Base-by-base conservation (phyloP, 2,888 invertebrate species). In the Thymelicus acteon region DNA sequence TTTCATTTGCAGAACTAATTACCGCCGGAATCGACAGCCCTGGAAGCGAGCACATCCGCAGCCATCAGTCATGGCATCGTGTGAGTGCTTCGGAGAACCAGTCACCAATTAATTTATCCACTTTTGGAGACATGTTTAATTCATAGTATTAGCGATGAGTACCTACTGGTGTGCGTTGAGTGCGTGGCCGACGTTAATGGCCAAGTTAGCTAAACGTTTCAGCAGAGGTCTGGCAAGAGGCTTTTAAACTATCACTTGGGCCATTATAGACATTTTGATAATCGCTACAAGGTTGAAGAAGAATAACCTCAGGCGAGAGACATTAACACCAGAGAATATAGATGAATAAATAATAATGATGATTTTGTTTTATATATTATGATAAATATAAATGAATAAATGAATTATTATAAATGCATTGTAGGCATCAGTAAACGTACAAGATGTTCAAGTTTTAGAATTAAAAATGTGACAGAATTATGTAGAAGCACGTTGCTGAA, bases 71-170 rank as follows among this genome's bases (percentile, higher is more conserved):
- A 75, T 75, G 74, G 77, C 75, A 73, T 70, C 75, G 75, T 73
- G 72, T 71, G 72, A 73, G 67, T 75, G 78, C 79, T 87, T 82
- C 86, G 76, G 78, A 82, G 87, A 87, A 87, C 81, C 81, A 78
- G 76, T 72, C 80, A 79, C 79, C 87, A 88, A 89, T 88, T 87
- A 89, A 86, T 86, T 81, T 82, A 80, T 83, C 88, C 87, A 82
- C 80, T 84, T 88, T 88, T 82, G 85, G 87, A 78, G 77, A 75
- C 77, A 85, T 86, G 84, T 78, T 82, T 88, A 84, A 88, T 88
- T 85, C 85, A 81, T 80, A 68, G 63, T 57, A 72, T 67, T 37
- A 64, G 68, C 60, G 71, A n/a, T n/a, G n/a, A 71, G 40, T 48
- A 49, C 19, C 19, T 15, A 64, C 44, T 58, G 58, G 61, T 48